phyloP scores from a whole-genome alignment of 2,888 invertebrate genomes.

The Hoplodrina blanda region DNA sequence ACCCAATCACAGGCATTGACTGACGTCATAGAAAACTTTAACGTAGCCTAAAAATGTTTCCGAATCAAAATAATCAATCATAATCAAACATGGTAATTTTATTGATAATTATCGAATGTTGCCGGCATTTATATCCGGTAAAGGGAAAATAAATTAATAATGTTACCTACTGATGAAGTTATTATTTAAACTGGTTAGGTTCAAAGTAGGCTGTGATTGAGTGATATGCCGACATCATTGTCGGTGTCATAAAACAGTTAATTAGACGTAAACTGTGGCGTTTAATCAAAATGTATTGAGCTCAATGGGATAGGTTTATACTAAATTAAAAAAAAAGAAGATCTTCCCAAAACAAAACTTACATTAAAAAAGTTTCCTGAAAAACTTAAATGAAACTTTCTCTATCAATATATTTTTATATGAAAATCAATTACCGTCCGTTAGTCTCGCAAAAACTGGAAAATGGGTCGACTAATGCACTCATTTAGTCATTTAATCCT shows the following conservation, averaged over 20 bases:
- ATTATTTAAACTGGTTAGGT: conserved; percentile 60
- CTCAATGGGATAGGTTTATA: neutral
- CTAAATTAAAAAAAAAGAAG: no score
- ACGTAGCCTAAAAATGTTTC: conserved; percentile 41
- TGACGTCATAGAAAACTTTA: neutral
- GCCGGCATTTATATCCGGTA: conserved; percentile 57
- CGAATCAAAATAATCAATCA: conserved; percentile 64
- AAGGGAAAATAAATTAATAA: conserved; percentile 60
- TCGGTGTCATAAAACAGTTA: conserved; percentile 51
- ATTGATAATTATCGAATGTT: conserved; percentile 58
- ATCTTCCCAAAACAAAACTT: no score
- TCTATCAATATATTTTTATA: no score
- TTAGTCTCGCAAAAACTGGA: no score
- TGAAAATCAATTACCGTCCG: no score
- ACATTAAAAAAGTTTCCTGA: no score
- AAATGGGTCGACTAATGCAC: no score
- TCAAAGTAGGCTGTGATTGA: conserved; percentile 14
- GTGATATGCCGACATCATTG: conserved; percentile 34
- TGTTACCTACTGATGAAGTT: conserved; percentile 52
- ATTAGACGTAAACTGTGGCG: conserved; percentile 25
- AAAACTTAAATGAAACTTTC: no score
- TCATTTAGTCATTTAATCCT: no score
- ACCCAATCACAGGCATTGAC: neutral
- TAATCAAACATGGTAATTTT: conserved; percentile 68
- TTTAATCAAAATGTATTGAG: neutral